A percentile compares a stretch with the other conserved stretches of the same genome.
Conservation (phyloP, 2,888 invertebrate species). For the Ypsolopha sequella region DNA sequence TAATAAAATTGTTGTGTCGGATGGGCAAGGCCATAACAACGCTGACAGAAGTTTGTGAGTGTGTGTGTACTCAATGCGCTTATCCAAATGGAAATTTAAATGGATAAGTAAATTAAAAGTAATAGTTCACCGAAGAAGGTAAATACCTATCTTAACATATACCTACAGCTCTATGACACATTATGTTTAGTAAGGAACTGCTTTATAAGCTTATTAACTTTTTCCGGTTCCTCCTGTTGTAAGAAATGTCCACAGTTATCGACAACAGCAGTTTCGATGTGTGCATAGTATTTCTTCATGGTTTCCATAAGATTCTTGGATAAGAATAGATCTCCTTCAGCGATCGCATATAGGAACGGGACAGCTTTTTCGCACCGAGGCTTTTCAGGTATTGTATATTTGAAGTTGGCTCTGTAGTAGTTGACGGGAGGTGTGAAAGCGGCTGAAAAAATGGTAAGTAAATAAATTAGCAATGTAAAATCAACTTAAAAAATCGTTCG, state of each 20-base stretch:
- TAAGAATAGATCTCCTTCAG: slow-evolving; percentile 52
- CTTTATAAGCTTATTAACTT: slow-evolving; percentile 61
- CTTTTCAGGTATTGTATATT: slow-evolving; percentile 24
- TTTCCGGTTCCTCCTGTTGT: slow-evolving; percentile 66
- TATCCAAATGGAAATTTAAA: no score
- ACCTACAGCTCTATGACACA: slow-evolving; percentile 9
- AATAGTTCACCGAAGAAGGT: no score
- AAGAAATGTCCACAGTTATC: slow-evolving; percentile 62
- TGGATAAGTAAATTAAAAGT: no score
- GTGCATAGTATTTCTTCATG: slow-evolving; percentile 45
- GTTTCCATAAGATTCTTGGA: slow-evolving; percentile 25
- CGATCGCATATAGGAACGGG: slow-evolving; percentile 52
- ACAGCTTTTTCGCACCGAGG: slow-evolving; percentile 33
- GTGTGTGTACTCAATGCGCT: no score
- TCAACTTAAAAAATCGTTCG: neutral
- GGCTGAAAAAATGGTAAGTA: slow-evolving; percentile 43
- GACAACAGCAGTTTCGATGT: slow-evolving; percentile 50
- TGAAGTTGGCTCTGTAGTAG: slow-evolving; percentile 67
- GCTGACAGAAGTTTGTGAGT: no score
- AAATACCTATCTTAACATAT: no score
- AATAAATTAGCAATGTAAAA: neutral
- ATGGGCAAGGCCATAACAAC: no score
- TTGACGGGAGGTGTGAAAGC: slow-evolving; percentile 67
- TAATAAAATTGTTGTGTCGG: no score
- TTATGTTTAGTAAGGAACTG: slow-evolving; percentile 50